A percentile compares a stretch with the other conserved stretches of the same genome.
These are phyloP conservation scores for Orthosia cruda DNA, from an alignment of 2,888 invertebrate species.

Conservation along the genomic window DNA sequence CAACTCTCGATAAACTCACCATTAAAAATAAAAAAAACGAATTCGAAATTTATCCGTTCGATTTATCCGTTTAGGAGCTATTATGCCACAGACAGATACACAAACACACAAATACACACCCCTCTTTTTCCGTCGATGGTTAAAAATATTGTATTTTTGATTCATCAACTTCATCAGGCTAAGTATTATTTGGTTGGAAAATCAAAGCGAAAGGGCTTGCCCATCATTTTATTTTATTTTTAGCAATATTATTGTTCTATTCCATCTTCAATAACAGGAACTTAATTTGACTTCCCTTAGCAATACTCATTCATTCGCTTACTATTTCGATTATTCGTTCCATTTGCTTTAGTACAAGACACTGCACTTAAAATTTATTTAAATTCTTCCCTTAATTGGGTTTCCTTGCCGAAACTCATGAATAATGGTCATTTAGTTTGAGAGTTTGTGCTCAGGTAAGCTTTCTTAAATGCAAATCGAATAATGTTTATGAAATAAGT, in stretches of 20 bases:
- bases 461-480: not conserved
- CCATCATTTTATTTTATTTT: not conserved
- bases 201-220: not conserved
- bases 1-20: no score
- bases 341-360: constrained; percentile 69
- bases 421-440: constrained; percentile 37
- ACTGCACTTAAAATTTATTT: constrained; percentile 74
- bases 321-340: constrained; percentile 69
- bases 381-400: constrained; percentile 60
- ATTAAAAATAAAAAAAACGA: no score
- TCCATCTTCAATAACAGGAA: constrained; percentile 49
- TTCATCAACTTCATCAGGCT: no score
- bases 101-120: no score
- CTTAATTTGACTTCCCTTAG: constrained; percentile 38
- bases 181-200: no score
- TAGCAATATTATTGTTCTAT: constrained; percentile 6
- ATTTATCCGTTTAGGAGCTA: no score
- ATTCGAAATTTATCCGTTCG: no score
- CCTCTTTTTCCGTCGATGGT: no score
- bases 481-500: constrained; percentile 17
- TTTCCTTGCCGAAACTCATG: constrained; percentile 49
- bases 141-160: no score
- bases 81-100: no score
- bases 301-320: constrained; percentile 69
- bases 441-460: constrained; percentile 6